phyloP scores from a whole-genome alignment of 37 sponge, comb jelly and placozoan genomes.

The Spongia lamella region DNA sequence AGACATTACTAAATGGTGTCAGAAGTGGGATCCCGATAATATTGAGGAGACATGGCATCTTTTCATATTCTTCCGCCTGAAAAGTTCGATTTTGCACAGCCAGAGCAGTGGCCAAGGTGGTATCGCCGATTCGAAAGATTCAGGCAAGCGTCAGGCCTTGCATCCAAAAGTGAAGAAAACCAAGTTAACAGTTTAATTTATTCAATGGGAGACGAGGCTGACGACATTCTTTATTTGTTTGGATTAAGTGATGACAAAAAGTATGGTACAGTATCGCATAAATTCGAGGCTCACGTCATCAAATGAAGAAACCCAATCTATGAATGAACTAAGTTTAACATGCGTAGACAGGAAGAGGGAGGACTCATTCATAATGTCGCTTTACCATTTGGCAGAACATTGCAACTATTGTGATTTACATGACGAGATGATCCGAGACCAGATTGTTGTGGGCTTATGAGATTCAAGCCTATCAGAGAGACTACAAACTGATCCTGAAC shows the following conservation, averaged over 20 bases:
- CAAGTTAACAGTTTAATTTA: slow-evolving; percentile 2
- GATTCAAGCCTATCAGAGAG: slow-evolving; percentile 6
- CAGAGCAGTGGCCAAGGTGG: slow-evolving; percentile 2
- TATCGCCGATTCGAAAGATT: not conserved
- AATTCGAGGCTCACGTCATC: slow-evolving; percentile 2
- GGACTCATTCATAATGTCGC: slow-evolving; percentile 4
- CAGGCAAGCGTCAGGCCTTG: not conserved
- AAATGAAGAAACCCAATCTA: slow-evolving; percentile 7
- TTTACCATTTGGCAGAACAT: slow-evolving; percentile 18
- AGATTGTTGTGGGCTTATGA: slow-evolving; percentile 12
- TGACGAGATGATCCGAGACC: slow-evolving; percentile 14
- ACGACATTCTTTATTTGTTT: slow-evolving; percentile 2
- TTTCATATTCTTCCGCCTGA: too few relatives aligned
- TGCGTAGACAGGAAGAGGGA: slow-evolving; percentile 7
- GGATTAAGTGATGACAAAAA: slow-evolving; percentile 2
- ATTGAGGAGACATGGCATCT: too few relatives aligned
- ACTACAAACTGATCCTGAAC: not conserved
- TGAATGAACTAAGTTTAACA: slow-evolving; percentile 7
- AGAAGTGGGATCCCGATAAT: too few relatives aligned
- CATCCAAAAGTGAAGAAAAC: slow-evolving; percentile 3
- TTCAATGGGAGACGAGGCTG: not conserved
- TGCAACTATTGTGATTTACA: slow-evolving; percentile 7
- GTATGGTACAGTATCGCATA: not conserved
- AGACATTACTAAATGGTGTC: too few relatives aligned
- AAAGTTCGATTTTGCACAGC: slow-evolving; percentile 6